Evolutionary conservation across 2,888 invertebrate genomes (phyloP).

Genomic region (Stenodema calcarata): DNA sequence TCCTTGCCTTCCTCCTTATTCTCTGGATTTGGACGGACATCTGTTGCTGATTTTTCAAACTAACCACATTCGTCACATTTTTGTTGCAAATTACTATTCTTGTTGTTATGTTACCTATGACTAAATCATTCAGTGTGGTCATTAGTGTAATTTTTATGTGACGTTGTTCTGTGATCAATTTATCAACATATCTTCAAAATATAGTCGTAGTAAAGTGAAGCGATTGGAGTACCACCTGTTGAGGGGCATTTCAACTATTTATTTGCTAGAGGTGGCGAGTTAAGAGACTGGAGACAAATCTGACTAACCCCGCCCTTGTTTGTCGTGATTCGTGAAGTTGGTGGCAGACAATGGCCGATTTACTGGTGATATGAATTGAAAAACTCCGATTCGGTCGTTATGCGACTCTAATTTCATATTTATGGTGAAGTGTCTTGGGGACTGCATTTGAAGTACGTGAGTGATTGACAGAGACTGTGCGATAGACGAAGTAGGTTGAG

Average conservation of each 20-base stretch:
- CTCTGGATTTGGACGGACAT: too few relatives aligned
- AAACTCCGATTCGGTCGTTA: not conserved
- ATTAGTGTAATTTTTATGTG: too few relatives aligned
- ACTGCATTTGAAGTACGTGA: not conserved
- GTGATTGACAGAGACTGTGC: not conserved
- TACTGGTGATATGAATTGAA: not conserved
- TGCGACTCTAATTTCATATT: not conserved
- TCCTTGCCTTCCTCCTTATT: too few relatives aligned
- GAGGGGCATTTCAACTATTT: not conserved
- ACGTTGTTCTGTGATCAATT: too few relatives aligned
- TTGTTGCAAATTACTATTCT: too few relatives aligned
- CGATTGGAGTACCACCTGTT: not conserved
- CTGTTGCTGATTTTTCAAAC: too few relatives aligned
- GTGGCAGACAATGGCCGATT: not conserved
- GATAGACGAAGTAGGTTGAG: not conserved
- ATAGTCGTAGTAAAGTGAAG: not conserved
- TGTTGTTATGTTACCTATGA: too few relatives aligned
- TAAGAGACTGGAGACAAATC: not conserved
- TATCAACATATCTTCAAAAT: too few relatives aligned
- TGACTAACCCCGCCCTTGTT: slow-evolving; percentile 45
- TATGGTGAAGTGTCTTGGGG: not conserved
- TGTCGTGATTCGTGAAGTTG: not conserved
- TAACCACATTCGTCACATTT: too few relatives aligned
- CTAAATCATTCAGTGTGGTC: too few relatives aligned
- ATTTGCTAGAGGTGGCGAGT: not conserved